Evolutionary conservation across 2,797 vertebrate species (phyloP).

Genomic region (Alosa sapidissima): DNA sequence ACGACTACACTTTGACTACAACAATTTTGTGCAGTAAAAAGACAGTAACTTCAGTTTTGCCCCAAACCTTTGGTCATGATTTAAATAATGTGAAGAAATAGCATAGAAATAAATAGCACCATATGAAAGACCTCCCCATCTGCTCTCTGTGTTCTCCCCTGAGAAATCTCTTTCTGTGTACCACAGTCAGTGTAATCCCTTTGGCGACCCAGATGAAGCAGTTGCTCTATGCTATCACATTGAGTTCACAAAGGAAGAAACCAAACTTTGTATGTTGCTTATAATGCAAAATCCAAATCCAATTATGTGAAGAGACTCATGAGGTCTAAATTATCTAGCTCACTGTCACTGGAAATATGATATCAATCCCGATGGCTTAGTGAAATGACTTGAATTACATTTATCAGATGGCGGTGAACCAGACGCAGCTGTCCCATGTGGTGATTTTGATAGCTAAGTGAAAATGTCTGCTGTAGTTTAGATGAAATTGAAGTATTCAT

Average conservation of each 20-base stretch:
- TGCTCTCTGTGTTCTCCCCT: not conserved
- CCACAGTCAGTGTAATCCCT: not conserved
- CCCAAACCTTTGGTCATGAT: not conserved
- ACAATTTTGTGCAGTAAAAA: not conserved
- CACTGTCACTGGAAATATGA: not conserved
- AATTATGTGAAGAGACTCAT: slow-evolving; percentile 13
- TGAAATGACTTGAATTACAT: not conserved
- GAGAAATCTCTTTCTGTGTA: not conserved
- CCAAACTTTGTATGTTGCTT: not conserved
- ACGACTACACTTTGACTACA: too few species aligned
- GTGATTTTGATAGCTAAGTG: not conserved
- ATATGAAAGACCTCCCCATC: not conserved
- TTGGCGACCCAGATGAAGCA: not conserved
- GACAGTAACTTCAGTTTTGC: not conserved
- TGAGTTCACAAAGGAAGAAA: not conserved
- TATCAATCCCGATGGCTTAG: not conserved
- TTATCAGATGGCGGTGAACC: not conserved
- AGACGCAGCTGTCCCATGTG: not conserved
- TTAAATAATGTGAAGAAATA: not conserved
- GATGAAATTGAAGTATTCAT: not conserved
- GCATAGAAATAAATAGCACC: not conserved
- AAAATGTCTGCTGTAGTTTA: not conserved
- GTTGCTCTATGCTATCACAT: not conserved
- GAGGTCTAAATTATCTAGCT: not conserved
- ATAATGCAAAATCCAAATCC: not conserved